Conservation (phyloP, 1,140 invertebrate species). For the Coboldia fuscipes region DNA sequence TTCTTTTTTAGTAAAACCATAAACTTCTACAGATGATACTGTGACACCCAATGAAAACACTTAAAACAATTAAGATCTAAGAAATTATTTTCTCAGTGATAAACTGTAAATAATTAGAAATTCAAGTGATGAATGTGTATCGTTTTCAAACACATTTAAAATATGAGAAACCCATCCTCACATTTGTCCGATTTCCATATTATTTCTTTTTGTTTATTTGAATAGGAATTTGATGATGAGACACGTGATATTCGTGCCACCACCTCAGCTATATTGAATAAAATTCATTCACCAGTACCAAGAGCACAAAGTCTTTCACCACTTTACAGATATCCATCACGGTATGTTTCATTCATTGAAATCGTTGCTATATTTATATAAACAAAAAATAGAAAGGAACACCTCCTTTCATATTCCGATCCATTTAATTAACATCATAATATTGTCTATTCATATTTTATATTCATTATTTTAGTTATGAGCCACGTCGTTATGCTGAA, state of each 20-base stretch:
- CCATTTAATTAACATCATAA: no score
- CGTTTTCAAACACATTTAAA: not conserved
- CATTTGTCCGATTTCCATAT: not conserved
- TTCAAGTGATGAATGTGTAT: not conserved
- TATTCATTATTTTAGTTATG: no score
- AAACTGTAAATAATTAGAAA: not conserved
- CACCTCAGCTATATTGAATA: conserved; percentile 45
- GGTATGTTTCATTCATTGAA: not conserved
- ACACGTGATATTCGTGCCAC: conserved; percentile 51
- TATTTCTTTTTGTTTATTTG: not conserved
- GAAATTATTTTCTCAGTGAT: no score
- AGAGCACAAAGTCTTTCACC: conserved; percentile 33
- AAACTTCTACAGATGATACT: no score
- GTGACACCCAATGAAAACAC: no score
- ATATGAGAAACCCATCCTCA: no score
- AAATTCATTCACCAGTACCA: conserved; percentile 47
- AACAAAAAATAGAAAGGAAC: conserved; percentile 1
- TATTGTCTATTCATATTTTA: no score
- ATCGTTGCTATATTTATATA: not conserved
- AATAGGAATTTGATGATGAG: conserved; percentile 58
- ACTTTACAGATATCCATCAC: conserved; percentile 5
- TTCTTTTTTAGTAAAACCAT: no score
- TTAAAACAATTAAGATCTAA: no score
- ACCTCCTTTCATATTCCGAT: no score
- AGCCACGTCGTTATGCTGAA: no score